phyloP scores from a whole-genome alignment of 2,113 vertebrate species.

The Datnioides undecimradiatus region DNA sequence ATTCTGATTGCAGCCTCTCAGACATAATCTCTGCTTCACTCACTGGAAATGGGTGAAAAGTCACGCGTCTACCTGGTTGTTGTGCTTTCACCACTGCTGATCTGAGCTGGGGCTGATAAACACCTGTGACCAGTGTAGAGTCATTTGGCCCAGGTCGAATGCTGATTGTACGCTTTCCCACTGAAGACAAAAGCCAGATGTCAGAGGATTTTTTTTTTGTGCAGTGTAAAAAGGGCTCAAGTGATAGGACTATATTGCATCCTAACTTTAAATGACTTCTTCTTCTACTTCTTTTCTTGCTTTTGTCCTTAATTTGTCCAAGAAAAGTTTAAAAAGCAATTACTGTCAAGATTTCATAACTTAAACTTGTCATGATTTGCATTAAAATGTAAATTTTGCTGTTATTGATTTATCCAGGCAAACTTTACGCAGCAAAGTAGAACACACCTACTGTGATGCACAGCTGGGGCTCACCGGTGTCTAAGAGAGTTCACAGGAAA shows the following conservation, averaged over 20 bases:
- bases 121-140: no score
- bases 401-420: slow-evolving; percentile 26
- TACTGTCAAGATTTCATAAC: slow-evolving; percentile 11
- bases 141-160: no score
- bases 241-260: not conserved
- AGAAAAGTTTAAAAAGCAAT: slow-evolving; percentile 19
- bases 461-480: slow-evolving; percentile 19
- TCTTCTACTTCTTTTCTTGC: not conserved
- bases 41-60: no score
- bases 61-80: no score
- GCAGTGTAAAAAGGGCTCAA: no score
- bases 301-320: slow-evolving; percentile 11
- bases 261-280: not conserved
- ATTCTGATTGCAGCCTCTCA: slow-evolving; percentile 46
- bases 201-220: no score
- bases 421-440: slow-evolving; percentile 36
- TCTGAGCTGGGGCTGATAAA: no score
- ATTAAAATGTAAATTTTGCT: slow-evolving; percentile 49
- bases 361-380: slow-evolving; percentile 15
- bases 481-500: slow-evolving; percentile 15
- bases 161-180: no score
- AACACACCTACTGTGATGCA: slow-evolving; percentile 24
- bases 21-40: slow-evolving; percentile 28
- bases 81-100: no score
- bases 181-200: no score